A percentile compares a stretch with the other conserved stretches of the same genome.
phyloP scores from a whole-genome alignment of 2,113 vertebrate genomes.

The Gallinago media region DNA sequence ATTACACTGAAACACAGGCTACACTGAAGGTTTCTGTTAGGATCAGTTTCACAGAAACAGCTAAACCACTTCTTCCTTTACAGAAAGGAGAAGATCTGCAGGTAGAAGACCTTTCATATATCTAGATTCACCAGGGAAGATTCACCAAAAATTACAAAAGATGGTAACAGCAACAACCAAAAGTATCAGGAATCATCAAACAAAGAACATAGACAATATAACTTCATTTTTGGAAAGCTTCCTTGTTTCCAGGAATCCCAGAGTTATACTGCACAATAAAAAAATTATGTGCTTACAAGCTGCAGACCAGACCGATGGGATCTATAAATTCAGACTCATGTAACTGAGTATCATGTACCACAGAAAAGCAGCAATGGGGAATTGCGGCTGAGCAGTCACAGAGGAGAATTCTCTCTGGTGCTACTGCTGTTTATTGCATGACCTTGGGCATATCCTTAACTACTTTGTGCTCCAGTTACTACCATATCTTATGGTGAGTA shows the following conservation, averaged over 20 bases:
- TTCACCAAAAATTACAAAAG: neutral
- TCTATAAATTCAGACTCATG: neutral
- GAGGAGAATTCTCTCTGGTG: neutral
- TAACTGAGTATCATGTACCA: accelerated
- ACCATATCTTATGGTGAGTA: accelerated
- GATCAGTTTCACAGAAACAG: neutral
- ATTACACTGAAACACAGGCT: neutral
- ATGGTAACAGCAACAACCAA: neutral
- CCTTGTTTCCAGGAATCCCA: neutral
- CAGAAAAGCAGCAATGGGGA: neutral
- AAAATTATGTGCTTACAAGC: neutral
- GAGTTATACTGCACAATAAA: neutral
- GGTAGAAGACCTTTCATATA: neutral
- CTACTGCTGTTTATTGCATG: neutral
- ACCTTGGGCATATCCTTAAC: neutral
- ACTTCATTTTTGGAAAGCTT: neutral
- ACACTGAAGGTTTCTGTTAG: neutral
- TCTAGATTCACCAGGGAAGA: neutral
- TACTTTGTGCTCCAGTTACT: neutral
- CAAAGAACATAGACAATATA: accelerated
- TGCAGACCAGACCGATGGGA: neutral
- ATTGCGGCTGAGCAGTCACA: neutral
- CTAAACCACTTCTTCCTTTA: neutral
- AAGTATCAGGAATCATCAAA: neutral
- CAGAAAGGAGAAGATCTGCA: neutral